Evolutionary conservation across 1,140 invertebrate species (phyloP).

Genomic region (Patella vulgata): DNA sequence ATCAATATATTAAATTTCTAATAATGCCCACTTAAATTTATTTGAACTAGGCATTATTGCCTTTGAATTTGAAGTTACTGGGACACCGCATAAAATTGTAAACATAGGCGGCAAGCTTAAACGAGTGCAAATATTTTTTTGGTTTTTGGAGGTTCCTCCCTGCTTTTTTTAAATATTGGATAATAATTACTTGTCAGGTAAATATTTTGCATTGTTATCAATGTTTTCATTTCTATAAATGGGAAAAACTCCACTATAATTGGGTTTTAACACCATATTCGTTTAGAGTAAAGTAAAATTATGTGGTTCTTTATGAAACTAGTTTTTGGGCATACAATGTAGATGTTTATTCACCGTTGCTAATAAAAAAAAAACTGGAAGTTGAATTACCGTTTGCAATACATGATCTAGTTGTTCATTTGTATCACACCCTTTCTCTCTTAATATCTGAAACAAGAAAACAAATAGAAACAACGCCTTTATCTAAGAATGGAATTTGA

Average conservation of each 20-base stretch:
- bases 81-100: too few species aligned
- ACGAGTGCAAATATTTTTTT: too few species aligned
- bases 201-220: neutral
- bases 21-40: too few species aligned
- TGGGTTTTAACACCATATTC: neutral
- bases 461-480: neutral
- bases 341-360: neutral
- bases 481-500: neutral
- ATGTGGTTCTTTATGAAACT: neutral
- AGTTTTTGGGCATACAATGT: neutral
- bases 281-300: neutral
- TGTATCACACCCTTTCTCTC: constrained; percentile 32
- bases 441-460: constrained; percentile 19
- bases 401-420: constrained; percentile 30
- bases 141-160: too few species aligned
- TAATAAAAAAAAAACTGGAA: neutral
- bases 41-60: too few species aligned
- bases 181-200: too few species aligned
- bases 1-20: too few species aligned
- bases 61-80: too few species aligned
- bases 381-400: constrained; percentile 21
- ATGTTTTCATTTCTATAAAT: neutral
- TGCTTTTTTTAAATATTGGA: too few species aligned
- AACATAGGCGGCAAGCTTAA: too few species aligned
- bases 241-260: neutral